Conservation (phyloP, 2,797 vertebrate genomes). For the Fratercula arctica region DNA sequence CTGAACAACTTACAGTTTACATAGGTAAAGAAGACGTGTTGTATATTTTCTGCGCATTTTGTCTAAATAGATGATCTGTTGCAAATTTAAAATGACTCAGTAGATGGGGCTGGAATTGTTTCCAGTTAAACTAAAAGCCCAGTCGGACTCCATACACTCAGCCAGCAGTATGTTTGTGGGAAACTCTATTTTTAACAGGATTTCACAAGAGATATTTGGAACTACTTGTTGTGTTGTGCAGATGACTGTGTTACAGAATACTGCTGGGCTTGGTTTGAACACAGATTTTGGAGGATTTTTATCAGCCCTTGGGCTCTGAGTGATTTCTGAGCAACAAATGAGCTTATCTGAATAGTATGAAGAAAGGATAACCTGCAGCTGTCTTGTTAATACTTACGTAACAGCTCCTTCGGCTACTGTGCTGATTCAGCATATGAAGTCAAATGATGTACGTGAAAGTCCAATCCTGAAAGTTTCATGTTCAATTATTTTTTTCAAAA, state of each 20-base stretch:
- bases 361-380: neutral
- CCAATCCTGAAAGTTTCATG: neutral
- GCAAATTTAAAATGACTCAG: neutral
- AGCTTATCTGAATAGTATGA: neutral
- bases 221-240: neutral
- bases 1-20: neutral
- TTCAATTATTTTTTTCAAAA: neutral
- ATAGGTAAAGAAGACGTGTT: neutral
- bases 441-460: neutral
- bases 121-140: neutral
- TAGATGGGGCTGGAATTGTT: conserved; percentile 22
- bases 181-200: neutral
- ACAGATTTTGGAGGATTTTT: neutral
- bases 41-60: neutral
- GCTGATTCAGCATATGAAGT: neutral
- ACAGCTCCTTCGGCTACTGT: neutral
- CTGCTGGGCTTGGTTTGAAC: neutral
- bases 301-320: neutral
- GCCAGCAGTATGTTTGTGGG: neutral
- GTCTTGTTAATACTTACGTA: neutral
- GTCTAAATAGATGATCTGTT: neutral
- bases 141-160: neutral
- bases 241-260: neutral
- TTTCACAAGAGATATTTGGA: neutral
- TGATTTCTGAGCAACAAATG: neutral